Percentiles rank a stretch among this genome's conserved stretches.
These are phyloP conservation scores for Anolis apletophallus DNA, from an alignment of 2,797 vertebrate species.

Conservation along the genomic window DNA sequence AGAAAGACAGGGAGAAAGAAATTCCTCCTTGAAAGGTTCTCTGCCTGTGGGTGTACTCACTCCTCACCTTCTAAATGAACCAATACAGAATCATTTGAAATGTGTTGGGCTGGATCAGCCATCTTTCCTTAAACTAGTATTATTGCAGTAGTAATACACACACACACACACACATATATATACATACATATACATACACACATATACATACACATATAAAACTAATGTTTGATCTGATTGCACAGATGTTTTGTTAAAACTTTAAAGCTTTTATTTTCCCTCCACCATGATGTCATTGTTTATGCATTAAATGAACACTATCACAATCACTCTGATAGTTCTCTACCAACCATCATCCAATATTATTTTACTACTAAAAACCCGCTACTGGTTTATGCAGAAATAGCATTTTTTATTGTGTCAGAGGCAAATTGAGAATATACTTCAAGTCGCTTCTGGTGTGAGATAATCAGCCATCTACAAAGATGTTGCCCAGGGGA, in stretches of 20 bases:
- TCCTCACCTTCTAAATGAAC: neutral
- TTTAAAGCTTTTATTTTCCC: neutral
- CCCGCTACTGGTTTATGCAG: neutral
- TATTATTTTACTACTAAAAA: neutral
- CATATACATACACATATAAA: no score
- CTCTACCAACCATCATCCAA: neutral
- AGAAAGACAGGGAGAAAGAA: conserved; percentile 1
- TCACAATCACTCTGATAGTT: neutral
- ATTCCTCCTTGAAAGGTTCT: conserved; percentile 66
- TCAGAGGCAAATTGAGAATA: no score
- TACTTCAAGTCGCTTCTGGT: no score
- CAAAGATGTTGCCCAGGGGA: no score
- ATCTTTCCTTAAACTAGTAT: neutral
- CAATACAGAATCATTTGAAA: neutral
- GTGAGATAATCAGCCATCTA: no score
- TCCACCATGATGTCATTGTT: neutral
- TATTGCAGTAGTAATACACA: neutral
- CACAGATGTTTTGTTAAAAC: neutral
- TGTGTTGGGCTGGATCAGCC: neutral
- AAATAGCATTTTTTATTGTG: neutral
- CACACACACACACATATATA: no score
- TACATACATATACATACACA: no score
- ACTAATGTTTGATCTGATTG: neutral
- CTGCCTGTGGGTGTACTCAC: conserved; percentile 48
- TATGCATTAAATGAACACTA: neutral